phyloP scores from a whole-genome alignment of 92 coral and sea anemone species.

The Desmophyllum pertusum region DNA sequence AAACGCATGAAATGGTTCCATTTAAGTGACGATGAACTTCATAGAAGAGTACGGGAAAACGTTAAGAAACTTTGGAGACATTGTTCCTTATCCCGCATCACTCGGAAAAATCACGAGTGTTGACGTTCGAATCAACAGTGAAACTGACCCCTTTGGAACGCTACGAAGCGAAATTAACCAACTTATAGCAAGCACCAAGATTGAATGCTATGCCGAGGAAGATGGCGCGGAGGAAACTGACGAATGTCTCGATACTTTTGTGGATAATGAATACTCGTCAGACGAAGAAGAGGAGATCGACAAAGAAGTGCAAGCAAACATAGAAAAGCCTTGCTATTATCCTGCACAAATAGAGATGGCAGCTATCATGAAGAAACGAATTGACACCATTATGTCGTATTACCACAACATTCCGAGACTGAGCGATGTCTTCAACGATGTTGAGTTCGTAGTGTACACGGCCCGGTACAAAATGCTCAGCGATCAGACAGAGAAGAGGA shows the following conservation, averaged over 20 bases:
- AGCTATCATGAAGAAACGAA: slow-evolving; percentile 24
- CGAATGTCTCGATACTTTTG: not conserved
- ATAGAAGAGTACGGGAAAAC: not conserved
- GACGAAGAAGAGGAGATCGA: slow-evolving; percentile 43
- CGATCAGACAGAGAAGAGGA: slow-evolving; percentile 51
- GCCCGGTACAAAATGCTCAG: slow-evolving; percentile 53
- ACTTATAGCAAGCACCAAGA: not conserved
- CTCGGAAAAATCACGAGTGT: slow-evolving; percentile 15
- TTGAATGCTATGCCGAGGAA: not conserved
- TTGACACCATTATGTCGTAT: slow-evolving; percentile 46
- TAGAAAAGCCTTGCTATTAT: slow-evolving; percentile 35
- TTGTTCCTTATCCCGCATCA: slow-evolving; percentile 1
- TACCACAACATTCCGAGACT: slow-evolving; percentile 30
- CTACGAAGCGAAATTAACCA: slow-evolving; percentile 21
- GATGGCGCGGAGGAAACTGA: not conserved
- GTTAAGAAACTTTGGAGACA: not conserved
- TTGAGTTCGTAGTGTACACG: slow-evolving; percentile 47
- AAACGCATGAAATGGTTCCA: slow-evolving; percentile 18
- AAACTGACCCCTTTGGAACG: slow-evolving; percentile 10
- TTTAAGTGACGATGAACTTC: not conserved
- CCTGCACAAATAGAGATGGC: slow-evolving; percentile 54
- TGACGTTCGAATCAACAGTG: slow-evolving; percentile 10
- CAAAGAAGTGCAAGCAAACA: not conserved
- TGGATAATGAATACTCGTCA: slow-evolving; percentile 23
- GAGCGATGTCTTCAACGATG: slow-evolving; percentile 37